phyloP scores from a whole-genome alignment of 2,113 vertebrate species.

The Mugil cephalus region DNA sequence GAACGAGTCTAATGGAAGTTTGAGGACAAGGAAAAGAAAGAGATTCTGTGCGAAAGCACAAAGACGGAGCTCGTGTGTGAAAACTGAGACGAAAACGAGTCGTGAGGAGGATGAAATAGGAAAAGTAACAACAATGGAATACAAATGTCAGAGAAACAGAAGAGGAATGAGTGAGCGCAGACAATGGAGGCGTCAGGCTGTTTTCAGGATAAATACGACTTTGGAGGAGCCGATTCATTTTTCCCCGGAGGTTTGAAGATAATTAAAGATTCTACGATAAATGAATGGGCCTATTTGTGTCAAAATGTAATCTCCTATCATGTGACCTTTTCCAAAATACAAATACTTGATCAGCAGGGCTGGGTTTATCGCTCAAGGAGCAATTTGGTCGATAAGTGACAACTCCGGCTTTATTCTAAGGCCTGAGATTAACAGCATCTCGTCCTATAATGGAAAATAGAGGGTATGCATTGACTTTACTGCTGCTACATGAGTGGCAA shows the following conservation, averaged over 20 bases:
- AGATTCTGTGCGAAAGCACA: background rate
- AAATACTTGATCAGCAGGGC: background rate
- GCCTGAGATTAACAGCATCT: background rate
- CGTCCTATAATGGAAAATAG: too few relatives aligned
- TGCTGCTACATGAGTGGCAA: too few relatives aligned
- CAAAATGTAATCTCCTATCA: background rate
- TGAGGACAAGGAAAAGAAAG: background rate
- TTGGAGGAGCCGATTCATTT: slow-evolving; percentile 4
- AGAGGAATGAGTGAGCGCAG: background rate
- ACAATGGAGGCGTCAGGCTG: background rate
- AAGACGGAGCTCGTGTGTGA: background rate
- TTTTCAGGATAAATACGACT: background rate
- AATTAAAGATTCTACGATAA: slow-evolving; percentile 6
- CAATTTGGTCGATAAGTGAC: background rate
- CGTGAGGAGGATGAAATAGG: background rate
- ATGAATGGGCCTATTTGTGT: background rate
- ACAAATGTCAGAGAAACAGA: slow-evolving; percentile 1
- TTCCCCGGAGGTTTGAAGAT: background rate
- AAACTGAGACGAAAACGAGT: slow-evolving; percentile 5
- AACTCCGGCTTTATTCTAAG: background rate
- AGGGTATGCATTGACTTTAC: too few relatives aligned
- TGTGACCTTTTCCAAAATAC: slow-evolving; percentile 16
- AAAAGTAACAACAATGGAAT: background rate
- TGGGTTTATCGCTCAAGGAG: background rate
- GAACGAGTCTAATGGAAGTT: slow-evolving; percentile 1